phyloP scores from a whole-genome alignment of 37 sponge, comb jelly and placozoan genomes.

The Beroe ovata region DNA sequence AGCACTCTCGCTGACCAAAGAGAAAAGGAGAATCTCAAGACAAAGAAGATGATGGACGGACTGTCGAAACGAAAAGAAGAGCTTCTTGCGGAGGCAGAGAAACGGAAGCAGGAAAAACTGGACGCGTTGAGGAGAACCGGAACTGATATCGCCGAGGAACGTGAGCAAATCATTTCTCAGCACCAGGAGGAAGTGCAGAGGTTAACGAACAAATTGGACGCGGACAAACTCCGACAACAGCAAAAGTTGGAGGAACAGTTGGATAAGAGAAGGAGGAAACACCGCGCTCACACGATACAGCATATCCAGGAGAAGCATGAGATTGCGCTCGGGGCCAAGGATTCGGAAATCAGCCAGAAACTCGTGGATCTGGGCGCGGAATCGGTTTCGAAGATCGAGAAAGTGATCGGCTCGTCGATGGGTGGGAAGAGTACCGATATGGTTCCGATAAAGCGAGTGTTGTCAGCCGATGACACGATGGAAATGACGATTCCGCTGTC shows the following conservation, averaged over 20 bases:
- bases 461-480: not conserved
- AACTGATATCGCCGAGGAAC: not conserved
- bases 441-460: not conserved
- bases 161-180: not conserved
- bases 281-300: not conserved
- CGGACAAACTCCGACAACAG: conserved; percentile 26
- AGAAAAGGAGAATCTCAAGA: not conserved
- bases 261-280: conserved; percentile 8
- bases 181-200: conserved; percentile 19
- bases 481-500: conserved; percentile 19
- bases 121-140: not conserved
- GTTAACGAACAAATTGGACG: conserved; percentile 18
- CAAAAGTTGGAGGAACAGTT: conserved; percentile 31
- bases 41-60: conserved; percentile 1
- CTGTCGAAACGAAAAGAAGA: conserved; percentile 26
- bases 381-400: not conserved
- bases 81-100: conserved; percentile 19
- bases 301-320: not conserved
- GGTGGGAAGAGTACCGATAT: not conserved
- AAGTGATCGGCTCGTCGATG: not conserved
- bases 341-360: conserved; percentile 7
- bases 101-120: not conserved
- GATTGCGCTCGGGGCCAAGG: not conserved
- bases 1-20: not conserved
- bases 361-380: not conserved